A percentile compares a stretch with the other conserved stretches of the same genome.
phyloP scores from a whole-genome alignment of 2,113 vertebrate species.

The Ctenomys sociabilis region DNA sequence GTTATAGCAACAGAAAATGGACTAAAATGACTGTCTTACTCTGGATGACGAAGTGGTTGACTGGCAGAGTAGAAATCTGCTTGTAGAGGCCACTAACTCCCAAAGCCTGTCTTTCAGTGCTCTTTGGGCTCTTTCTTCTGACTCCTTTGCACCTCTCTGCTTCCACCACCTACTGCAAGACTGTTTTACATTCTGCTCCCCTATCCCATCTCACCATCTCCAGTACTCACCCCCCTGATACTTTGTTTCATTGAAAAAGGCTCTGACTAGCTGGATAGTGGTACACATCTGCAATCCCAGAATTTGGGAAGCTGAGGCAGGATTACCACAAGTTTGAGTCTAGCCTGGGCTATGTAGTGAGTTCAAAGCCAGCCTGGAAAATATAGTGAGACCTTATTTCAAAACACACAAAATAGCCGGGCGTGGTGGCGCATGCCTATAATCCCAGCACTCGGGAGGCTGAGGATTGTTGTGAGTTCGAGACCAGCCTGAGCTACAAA shows the following conservation, averaged over 20 bases:
- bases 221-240: background rate
- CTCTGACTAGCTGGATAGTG: background rate
- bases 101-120: background rate
- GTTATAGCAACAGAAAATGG: constrained; percentile 40
- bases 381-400: background rate
- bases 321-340: background rate
- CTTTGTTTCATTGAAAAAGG: background rate
- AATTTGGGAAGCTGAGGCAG: background rate
- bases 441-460: background rate
- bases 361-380: background rate
- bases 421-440: too few species aligned
- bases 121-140: background rate
- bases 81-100: too few species aligned
- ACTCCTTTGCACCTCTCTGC: background rate
- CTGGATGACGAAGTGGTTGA: background rate
- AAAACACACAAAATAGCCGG: background rate
- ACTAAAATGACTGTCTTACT: background rate
- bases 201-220: background rate
- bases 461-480: background rate
- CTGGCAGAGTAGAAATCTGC: background rate
- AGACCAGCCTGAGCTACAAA: background rate
- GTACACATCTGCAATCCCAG: background rate
- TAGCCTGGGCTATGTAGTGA: background rate
- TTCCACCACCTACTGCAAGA: too few species aligned
- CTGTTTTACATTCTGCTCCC: background rate